Evolutionary conservation across 2,888 invertebrate genomes (phyloP).

Genomic region (Andrena hattorfiana): DNA sequence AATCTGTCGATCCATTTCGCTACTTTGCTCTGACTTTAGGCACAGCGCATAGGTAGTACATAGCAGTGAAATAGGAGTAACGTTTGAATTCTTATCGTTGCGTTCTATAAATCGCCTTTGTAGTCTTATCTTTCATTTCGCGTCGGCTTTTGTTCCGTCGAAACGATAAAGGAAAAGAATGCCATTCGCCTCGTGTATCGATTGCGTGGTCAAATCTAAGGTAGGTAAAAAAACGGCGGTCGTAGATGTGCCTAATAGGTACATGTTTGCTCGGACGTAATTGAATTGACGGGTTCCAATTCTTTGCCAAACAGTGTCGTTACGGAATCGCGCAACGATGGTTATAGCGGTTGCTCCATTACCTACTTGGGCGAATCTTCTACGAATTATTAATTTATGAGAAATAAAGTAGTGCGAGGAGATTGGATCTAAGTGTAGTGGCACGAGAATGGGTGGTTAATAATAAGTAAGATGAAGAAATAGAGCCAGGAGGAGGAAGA

Average conservation of each 20-base stretch:
- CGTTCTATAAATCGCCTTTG: too few species aligned
- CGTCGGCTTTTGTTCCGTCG: too few species aligned
- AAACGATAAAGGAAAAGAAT: too few species aligned
- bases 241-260: constrained; percentile 56
- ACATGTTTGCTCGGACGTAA: neutral
- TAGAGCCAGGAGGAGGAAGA: too few species aligned
- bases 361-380: constrained; percentile 41
- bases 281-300: neutral
- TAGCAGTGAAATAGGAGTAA: too few species aligned
- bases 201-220: too few species aligned
- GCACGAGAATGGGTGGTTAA: neutral
- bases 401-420: constrained; percentile 5
- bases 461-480: too few species aligned
- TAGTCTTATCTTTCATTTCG: too few species aligned
- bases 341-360: constrained; percentile 52
- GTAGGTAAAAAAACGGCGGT: too few species aligned
- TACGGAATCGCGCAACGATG: constrained; percentile 40
- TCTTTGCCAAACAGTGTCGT: constrained; percentile 37
- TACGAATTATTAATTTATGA: constrained; percentile 56
- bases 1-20: constrained; percentile 71
- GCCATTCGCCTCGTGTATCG: too few species aligned
- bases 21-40: neutral
- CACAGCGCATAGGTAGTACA: too few species aligned
- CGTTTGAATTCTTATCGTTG: too few species aligned
- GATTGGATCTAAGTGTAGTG: neutral